phyloP scores from a whole-genome alignment of 2,888 invertebrate genomes.

The Erebia palarica region DNA sequence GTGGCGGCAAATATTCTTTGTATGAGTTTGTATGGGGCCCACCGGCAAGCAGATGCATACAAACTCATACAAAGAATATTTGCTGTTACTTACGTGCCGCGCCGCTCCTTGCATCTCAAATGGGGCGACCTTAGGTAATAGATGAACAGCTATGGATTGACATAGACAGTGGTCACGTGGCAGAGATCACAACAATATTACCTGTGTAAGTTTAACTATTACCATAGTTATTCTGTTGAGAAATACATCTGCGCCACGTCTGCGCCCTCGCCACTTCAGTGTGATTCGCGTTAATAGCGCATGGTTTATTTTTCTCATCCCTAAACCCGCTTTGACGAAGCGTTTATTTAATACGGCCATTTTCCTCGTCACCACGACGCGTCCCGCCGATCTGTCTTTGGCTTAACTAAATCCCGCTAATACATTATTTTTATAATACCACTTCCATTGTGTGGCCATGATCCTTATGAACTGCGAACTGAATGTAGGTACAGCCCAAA shows the following conservation, averaged over 20 bases:
- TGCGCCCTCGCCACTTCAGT: neutral
- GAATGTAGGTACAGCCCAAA: neutral
- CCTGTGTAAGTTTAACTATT: neutral
- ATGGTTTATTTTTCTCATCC: slow-evolving; percentile 23
- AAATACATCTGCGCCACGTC: neutral
- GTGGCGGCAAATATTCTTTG: too few species aligned
- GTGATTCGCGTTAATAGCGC: slow-evolving; percentile 25
- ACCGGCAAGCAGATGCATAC: too few species aligned
- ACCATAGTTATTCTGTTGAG: neutral
- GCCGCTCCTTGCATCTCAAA: too few species aligned
- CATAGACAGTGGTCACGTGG: too few species aligned
- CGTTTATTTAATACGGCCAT: slow-evolving; percentile 44
- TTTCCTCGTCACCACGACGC: slow-evolving; percentile 40
- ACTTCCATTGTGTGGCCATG: slow-evolving; percentile 25
- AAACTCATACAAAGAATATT: too few species aligned
- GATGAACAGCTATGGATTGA: too few species aligned
- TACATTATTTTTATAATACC: slow-evolving; percentile 59
- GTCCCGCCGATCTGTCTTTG: slow-evolving; percentile 55
- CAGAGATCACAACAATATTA: too few species aligned
- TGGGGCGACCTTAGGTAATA: too few species aligned
- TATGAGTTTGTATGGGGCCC: too few species aligned
- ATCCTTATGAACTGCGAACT: slow-evolving; percentile 21
- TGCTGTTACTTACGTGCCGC: too few species aligned
- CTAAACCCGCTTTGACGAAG: slow-evolving; percentile 39
- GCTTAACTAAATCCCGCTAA: slow-evolving; percentile 62